These are phyloP conservation scores for Pygocentrus nattereri DNA, from an alignment of 2,797 vertebrate genomes.

Conservation along the genomic window DNA sequence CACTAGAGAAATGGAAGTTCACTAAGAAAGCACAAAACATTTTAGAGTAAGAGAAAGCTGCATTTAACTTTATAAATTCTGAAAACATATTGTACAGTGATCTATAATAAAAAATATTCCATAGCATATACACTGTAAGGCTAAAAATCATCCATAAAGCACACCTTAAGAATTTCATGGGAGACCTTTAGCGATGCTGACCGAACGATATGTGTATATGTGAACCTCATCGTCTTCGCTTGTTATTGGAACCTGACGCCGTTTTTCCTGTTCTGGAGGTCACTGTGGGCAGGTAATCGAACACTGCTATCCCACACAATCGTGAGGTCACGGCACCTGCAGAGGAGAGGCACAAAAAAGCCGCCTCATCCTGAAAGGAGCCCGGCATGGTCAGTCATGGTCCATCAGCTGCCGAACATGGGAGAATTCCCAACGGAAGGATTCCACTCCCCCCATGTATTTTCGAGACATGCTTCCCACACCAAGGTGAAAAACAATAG, in stretches of 20 bases:
- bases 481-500: constrained; percentile 59
- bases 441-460: constrained; percentile 36
- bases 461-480: constrained; percentile 47
- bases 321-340: constrained; percentile 78
- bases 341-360: constrained; percentile 76
- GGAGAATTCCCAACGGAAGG: constrained; percentile 61
- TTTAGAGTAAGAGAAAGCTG: constrained; percentile 19
- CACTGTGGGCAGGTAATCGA: constrained; percentile 69
- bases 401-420: constrained; percentile 71
- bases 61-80: neutral
- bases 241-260: constrained; percentile 73
- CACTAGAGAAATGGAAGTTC: constrained; percentile 59
- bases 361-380: constrained; percentile 66
- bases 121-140: neutral
- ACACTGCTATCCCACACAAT: constrained; percentile 70
- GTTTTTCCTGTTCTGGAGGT: constrained; percentile 80
- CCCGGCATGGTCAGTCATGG: constrained; percentile 75
- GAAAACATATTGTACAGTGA: neutral
- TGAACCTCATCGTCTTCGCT: constrained; percentile 61
- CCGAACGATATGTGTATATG: constrained; percentile 65
- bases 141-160: neutral
- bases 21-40: constrained; percentile 59
- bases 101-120: neutral
- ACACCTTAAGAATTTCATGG: neutral
- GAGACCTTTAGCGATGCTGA: constrained; percentile 40